These are phyloP conservation scores for Crenichthys baileyi DNA, from an alignment of 2,797 vertebrate species.

Conservation along the genomic window DNA sequence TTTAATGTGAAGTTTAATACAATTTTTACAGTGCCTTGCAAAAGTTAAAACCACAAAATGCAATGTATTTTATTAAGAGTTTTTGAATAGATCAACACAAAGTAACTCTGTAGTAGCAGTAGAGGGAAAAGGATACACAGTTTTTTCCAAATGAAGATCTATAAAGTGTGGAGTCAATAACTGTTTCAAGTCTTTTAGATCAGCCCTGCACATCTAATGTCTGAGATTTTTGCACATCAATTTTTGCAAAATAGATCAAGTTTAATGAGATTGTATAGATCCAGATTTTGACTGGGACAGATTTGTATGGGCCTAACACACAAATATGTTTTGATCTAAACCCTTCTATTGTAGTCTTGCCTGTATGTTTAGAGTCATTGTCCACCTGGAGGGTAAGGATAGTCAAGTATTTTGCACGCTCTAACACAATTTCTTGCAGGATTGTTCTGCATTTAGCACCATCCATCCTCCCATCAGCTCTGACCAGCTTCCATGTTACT, in stretches of 20 bases:
- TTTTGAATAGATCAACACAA: background rate
- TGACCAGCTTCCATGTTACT: too few relatives aligned
- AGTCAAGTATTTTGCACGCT: too few relatives aligned
- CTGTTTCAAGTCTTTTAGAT: background rate
- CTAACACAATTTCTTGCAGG: too few relatives aligned
- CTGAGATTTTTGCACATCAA: background rate
- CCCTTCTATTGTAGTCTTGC: too few relatives aligned
- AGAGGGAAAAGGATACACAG: background rate
- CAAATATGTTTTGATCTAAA: too few relatives aligned
- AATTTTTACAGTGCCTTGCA: background rate
- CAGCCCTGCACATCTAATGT: background rate
- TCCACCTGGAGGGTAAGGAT: too few relatives aligned
- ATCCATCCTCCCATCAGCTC: too few relatives aligned
- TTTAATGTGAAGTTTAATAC: background rate
- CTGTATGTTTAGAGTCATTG: too few relatives aligned
- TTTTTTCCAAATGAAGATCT: background rate
- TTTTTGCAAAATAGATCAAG: too few relatives aligned
- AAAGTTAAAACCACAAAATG: background rate
- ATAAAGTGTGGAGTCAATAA: background rate
- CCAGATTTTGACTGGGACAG: background rate
- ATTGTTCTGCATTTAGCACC: too few relatives aligned
- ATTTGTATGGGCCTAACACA: background rate
- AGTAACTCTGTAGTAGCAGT: background rate
- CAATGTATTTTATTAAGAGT: background rate
- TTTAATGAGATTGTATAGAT: background rate